These are phyloP conservation scores for Scotopteryx bipunctaria DNA, from an alignment of 2,888 invertebrate genomes.

Conservation along the genomic window DNA sequence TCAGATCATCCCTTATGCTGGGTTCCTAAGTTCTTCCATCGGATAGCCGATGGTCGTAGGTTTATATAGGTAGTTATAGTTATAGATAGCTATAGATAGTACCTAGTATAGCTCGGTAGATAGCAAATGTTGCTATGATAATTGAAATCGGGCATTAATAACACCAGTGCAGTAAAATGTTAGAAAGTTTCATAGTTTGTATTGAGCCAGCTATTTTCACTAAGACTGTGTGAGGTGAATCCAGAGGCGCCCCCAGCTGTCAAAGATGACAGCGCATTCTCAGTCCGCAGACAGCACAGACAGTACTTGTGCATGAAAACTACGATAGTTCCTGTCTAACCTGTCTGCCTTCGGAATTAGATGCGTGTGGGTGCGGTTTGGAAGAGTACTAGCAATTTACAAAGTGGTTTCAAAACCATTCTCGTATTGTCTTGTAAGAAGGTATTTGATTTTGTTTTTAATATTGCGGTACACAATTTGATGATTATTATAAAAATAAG, in stretches of 20 bases:
- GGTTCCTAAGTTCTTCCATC: no score
- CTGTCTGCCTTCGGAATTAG: slow-evolving; percentile 27
- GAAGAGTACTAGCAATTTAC: slow-evolving; percentile 16
- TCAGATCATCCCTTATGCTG: no score
- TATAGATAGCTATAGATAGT: no score
- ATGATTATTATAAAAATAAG: no score
- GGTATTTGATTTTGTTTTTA: background rate
- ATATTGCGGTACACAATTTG: no score
- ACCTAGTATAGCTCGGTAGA: no score
- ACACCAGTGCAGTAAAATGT: no score
- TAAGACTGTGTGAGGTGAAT: slow-evolving; percentile 20
- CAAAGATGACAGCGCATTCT: slow-evolving; percentile 51
- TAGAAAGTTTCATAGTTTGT: background rate
- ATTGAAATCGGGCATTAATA: no score
- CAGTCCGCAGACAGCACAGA: slow-evolving; percentile 19
- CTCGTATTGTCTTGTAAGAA: background rate
- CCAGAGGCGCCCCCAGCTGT: slow-evolving; percentile 48
- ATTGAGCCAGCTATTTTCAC: slow-evolving; percentile 8
- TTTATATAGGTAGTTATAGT: no score
- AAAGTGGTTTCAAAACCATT: slow-evolving; percentile 1
- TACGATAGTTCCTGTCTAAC: slow-evolving; percentile 39
- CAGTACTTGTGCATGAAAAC: slow-evolving; percentile 41
- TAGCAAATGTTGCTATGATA: no score
- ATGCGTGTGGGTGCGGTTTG: slow-evolving; percentile 30
- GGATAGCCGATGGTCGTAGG: no score